Evolutionary conservation across 2,888 invertebrate species (phyloP), one percentile per base, ranked within the genome.

Genomic region (Resseliella maxima): DNA sequence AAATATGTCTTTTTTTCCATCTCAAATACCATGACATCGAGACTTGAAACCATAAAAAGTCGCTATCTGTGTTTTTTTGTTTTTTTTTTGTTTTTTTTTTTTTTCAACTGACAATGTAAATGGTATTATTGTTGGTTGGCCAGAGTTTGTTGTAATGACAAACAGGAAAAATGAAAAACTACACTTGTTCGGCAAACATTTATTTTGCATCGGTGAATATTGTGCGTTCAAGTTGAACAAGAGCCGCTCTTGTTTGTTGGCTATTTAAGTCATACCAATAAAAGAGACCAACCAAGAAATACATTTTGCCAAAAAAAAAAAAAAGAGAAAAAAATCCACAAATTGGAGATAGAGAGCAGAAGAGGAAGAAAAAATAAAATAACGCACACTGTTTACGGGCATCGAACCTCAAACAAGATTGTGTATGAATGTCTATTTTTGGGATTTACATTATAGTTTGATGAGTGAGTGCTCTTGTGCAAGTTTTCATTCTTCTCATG

Each of bases 21-120:
- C 50, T 50, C 59, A 24, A 59, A 59, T 59, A 59, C 59, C 59
- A 59, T 59, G 59, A 59, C 59, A 59, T 50, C 50, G 50, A 50
- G 5, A 18, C 46, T 1, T 24, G 59, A 59, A 59, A 24, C 59
- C 59, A 59, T 59, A 59, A 59, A 59, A 59, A 59, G 24, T 59
- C 59, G n/a, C n/a, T n/a, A n/a, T n/a, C n/a, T n/a, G n/a, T n/a
- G n/a, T n/a, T n/a, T n/a, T n/a, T n/a, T n/a, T n/a, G n/a, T n/a
- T n/a, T n/a, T n/a, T n/a, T n/a, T n/a, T n/a, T n/a, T n/a, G n/a
- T n/a, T n/a, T n/a, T n/a, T n/a, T n/a, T n/a, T 59, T 59, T 59
- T 59, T 8, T 59, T 59, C 3, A 5, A 41, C 41, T 41, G 41
- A 41, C 41, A n/a, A 59, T 59, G 59, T 59, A 59, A 59, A 59